These are phyloP conservation scores for Pyrgus malvae DNA, from an alignment of 2,888 invertebrate species.

Conservation along the genomic window DNA sequence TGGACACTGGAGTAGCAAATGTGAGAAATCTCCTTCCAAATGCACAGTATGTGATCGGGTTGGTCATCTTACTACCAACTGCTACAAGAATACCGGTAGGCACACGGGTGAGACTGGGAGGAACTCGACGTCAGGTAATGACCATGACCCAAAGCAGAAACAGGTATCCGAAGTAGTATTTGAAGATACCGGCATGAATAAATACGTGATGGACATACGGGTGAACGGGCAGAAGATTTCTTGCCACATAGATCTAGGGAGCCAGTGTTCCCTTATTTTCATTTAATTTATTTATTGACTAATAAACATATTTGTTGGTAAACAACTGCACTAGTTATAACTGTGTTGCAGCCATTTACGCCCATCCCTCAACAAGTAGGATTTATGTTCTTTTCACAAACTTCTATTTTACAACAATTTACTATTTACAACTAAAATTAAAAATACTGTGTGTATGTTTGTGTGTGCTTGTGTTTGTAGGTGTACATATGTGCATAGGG, in stretches of 20 bases:
- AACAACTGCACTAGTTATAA: too few relatives aligned
- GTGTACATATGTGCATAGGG: too few relatives aligned
- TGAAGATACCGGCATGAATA: background rate
- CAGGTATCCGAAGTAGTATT: background rate
- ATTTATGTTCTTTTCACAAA: too few relatives aligned
- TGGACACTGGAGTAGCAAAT: background rate
- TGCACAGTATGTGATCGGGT: background rate
- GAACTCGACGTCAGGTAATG: background rate
- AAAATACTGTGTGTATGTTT: too few relatives aligned
- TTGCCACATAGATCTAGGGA: constrained; percentile 38
- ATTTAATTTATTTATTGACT: too few relatives aligned
- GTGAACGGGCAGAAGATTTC: constrained; percentile 12
- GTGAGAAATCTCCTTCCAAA: background rate
- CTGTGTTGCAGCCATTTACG: too few relatives aligned
- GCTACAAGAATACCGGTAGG: background rate
- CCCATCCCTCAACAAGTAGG: too few relatives aligned
- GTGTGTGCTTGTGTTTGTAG: too few relatives aligned
- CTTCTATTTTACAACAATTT: too few relatives aligned
- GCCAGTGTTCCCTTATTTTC: constrained; percentile 39
- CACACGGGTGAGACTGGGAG: background rate
- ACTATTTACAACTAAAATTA: too few relatives aligned
- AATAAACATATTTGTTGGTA: too few relatives aligned
- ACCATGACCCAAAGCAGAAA: background rate
- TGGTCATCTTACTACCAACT: background rate
- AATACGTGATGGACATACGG: constrained; percentile 28